Evolutionary conservation across 2,113 vertebrate genomes (phyloP).

Genomic region (Crotalus helleri): DNA sequence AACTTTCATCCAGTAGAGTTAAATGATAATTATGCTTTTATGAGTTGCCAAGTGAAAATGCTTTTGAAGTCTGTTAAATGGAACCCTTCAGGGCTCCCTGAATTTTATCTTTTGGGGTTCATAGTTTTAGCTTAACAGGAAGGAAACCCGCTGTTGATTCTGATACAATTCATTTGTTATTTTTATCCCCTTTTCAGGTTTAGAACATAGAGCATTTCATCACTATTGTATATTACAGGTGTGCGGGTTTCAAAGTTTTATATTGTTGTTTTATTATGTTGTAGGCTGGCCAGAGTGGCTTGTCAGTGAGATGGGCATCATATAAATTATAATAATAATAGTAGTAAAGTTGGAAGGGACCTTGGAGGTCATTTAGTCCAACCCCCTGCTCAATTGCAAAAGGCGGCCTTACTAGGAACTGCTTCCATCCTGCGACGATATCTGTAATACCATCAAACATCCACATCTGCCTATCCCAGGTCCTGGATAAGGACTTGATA

Average conservation of each 20-base stretch:
- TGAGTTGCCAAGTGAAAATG: neutral
- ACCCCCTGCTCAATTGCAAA: no score
- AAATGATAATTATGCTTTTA: neutral
- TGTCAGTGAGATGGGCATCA: neutral
- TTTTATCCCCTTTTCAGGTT: neutral
- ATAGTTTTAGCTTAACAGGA: neutral
- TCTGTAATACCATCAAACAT: no score
- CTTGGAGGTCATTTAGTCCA: no score
- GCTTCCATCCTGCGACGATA: no score
- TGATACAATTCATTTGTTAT: neutral
- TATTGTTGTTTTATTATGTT: neutral
- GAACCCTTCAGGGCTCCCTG: neutral
- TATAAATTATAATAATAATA: neutral
- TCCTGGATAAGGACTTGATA: no score
- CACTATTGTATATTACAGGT: neutral
- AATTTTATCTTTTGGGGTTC: neutral
- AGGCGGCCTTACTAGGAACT: no score
- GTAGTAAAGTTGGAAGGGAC: no score
- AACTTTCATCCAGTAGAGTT: neutral
- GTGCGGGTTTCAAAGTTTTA: neutral
- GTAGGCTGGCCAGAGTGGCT: neutral
- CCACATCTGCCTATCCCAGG: no score
- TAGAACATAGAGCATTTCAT: neutral
- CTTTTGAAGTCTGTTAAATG: neutral
- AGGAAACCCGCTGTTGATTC: neutral